Evolutionary conservation across 1,140 invertebrate species (phyloP).

Genomic region (Euborellia annulipes): DNA sequence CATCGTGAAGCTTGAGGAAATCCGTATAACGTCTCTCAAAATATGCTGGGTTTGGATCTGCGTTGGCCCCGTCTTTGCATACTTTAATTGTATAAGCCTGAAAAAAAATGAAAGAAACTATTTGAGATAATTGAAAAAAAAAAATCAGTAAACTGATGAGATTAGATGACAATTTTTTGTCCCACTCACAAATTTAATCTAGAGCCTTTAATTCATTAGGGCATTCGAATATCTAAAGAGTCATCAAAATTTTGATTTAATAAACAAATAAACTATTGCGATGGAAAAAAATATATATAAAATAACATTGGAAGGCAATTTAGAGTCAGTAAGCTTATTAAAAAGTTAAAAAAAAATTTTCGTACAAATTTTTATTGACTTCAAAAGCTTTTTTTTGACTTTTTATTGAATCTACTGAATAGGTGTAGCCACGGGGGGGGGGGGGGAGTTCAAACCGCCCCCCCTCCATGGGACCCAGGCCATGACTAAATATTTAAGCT

Average conservation of each 20-base stretch:
- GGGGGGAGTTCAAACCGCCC: no score
- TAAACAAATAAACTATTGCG: background rate
- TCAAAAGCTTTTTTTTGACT: no score
- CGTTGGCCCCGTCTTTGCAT: conserved; percentile 30
- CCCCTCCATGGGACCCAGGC: no score
- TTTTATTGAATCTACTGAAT: no score
- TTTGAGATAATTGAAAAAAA: background rate
- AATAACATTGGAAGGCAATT: no score
- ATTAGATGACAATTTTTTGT: background rate
- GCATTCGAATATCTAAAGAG: background rate
- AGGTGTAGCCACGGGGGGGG: no score
- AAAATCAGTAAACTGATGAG: background rate
- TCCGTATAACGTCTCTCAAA: conserved; percentile 61
- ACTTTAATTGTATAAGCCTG: conserved; percentile 38
- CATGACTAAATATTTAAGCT: no score
- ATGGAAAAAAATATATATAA: background rate
- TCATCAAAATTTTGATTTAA: background rate
- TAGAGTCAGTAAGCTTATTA: no score
- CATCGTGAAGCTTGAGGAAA: conserved; percentile 48
- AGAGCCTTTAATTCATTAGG: no score
- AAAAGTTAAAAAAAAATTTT: no score
- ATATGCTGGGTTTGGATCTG: conserved; percentile 39
- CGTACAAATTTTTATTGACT: no score
- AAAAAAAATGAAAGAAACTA: conserved; percentile 5
- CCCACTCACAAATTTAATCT: no score